Base-by-base conservation (phyloP, 2,797 vertebrate genomes). In the Mastacembelus armatus region DNA sequence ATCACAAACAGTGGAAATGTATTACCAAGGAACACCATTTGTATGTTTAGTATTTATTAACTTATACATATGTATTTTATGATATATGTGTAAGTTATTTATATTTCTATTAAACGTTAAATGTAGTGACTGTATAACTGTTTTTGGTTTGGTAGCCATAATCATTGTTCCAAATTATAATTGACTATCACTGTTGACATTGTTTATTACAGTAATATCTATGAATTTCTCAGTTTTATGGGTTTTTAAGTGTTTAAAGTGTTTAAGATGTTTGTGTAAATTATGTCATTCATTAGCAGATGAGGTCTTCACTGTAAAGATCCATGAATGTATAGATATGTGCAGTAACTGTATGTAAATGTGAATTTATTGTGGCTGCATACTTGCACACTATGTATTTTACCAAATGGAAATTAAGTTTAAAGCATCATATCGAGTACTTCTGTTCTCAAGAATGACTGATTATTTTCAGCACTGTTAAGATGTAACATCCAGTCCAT, bases 21-120 rank as follows among this genome's bases (percentile, higher is more conserved):
- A 27, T 32, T 56, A 24, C 45, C 15, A 22, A 27, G 10, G 7
- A 35, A 16, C n/a, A n/a, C n/a, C n/a, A n/a, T 35, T 55, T 47
- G 4, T 32, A 61, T 66, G 33, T 68, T 18, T 24, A 15, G 21
- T 48, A 36, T 57, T 45, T 33, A 24, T 12, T 21, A 64, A 18
- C 10, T 43, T 9, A n/a, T 57, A 27, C 4, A 7, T 39, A 29
- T 66, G 36, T 29, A 18, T 44, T 44, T 61, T 10, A 12, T 51
- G 16, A 55, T 30, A 22, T 12, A 39, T 8, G 18, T 38, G 33
- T 39, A 44, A 14, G 10, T 55, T 36, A 18, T 29, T 50, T 38
- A 24, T 18, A 10, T 2, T 22, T 40, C 18, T 39, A 36, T 26
- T 66, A 38, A 38, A 43, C 21, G 35, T 35, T 52, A 54, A 54